phyloP scores from a whole-genome alignment of 2,113 vertebrate species.

The Gymnobelideus leadbeateri region DNA sequence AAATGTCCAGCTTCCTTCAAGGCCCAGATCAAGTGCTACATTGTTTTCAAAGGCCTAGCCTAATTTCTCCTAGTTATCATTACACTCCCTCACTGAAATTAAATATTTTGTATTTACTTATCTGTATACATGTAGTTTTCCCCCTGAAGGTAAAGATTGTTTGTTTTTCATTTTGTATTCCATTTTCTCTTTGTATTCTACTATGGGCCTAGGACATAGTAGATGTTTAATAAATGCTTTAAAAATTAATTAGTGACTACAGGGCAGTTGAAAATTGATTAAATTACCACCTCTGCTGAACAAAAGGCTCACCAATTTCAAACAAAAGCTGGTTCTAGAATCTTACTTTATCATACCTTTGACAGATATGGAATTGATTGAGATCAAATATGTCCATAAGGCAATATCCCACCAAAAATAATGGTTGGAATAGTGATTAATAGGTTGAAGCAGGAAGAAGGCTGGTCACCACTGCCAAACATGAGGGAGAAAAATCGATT shows the following conservation, averaged over 20 bases:
- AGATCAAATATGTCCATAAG: neutral
- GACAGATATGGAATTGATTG: neutral
- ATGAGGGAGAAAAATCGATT: neutral
- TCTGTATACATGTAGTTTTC: neutral
- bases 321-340: constrained; percentile 6
- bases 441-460: constrained; percentile 30
- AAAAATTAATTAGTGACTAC: neutral
- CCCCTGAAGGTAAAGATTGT: neutral
- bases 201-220: neutral
- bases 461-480: constrained; percentile 22
- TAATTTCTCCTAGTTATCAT: neutral
- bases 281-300: constrained; percentile 21
- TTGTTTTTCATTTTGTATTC: neutral
- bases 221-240: neutral
- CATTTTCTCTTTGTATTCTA: neutral
- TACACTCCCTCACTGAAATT: neutral
- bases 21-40: neutral
- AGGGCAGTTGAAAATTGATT: neutral
- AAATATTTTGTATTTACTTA: neutral
- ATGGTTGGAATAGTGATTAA: neutral
- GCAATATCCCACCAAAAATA: constrained; percentile 35
- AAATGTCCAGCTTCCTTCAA: neutral
- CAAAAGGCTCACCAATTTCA: constrained; percentile 10
- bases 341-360: neutral
- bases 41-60: neutral